Base-by-base conservation (phyloP, 2,797 vertebrate species). In the Danionella dracula region DNA sequence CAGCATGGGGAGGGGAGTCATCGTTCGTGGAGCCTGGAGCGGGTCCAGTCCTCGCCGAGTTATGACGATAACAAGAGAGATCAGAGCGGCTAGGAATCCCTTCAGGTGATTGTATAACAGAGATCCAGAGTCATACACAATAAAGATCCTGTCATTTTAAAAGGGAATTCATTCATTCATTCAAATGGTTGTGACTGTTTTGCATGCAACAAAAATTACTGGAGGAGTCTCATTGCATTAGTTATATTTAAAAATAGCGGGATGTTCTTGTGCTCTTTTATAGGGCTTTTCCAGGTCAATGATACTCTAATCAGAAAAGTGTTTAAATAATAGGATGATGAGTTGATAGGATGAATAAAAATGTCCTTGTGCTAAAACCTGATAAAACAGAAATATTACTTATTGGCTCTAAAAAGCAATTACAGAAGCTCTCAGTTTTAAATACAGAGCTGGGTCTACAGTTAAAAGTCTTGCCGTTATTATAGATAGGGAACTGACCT, bases 71-170 rank as follows among this genome's bases (percentile, higher is more conserved):
- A 61, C 31, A 44, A 68, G 63, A 53, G 54, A 65, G 50, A 15
- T 35, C 35, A 60, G 46, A 55, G 66, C 64, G 63, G 71, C 37
- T 64, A 71, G 73, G 78, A 77, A 75, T 79, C 78, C 78, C 73
- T 45, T 66, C 44, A 57, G 53, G 60, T 66, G 35, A 60, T 60
- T 60, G 55, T 58, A 44, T 58, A 58, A 58, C 40, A 44, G 4
- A 41, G 32, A 5, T 44, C n/a, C n/a, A 40, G 34, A 62, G 11
- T 27, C 19, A 40, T 12, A 19, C 19, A 50, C 23, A 27, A 27
- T 27, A 3, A 27, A 3, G 6, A 6, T 3, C 23, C 23, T 27
- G 3, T 34, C 6, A 34, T 34, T 34, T 57, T 37, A 21, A 8
- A n/a, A 19, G 19, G 5, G 8, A 23, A 17, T 29, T 50, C 2